Conservation (phyloP, 2,797 vertebrate genomes). For the Bovichtus diacanthus region DNA sequence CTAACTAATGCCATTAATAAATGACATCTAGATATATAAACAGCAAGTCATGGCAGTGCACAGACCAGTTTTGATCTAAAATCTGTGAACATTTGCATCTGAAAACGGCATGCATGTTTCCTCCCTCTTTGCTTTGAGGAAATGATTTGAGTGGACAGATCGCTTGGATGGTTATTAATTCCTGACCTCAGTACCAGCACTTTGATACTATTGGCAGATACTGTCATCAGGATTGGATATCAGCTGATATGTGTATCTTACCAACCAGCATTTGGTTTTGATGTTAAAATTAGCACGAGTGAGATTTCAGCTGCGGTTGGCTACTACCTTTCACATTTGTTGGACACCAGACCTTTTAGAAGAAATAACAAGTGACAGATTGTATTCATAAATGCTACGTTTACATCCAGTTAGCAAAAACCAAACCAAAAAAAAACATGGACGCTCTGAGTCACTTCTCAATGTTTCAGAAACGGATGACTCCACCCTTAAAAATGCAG, state of each 20-base stretch:
- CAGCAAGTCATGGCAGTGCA: constrained; percentile 78
- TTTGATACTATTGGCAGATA: constrained; percentile 16
- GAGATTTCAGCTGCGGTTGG: constrained; percentile 23
- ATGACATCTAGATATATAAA: constrained; percentile 61
- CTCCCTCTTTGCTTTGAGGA: constrained; percentile 22
- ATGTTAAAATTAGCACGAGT: constrained; percentile 25
- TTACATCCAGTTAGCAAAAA: not conserved
- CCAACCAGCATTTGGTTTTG: constrained; percentile 27
- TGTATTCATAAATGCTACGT: constrained; percentile 5
- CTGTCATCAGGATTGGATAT: constrained; percentile 9
- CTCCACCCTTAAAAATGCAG: not conserved
- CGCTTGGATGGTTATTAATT: not conserved
- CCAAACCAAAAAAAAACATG: not conserved
- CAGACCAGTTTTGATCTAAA: constrained; percentile 70
- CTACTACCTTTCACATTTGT: constrained; percentile 17
- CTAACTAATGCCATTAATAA: constrained; percentile 52
- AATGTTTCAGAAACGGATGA: not conserved
- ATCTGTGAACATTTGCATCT: constrained; percentile 62
- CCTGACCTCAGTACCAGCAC: not conserved
- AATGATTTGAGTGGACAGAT: constrained; percentile 19
- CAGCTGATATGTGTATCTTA: constrained; percentile 6
- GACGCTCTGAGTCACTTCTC: not conserved
- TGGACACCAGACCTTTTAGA: constrained; percentile 25
- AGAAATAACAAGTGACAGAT: constrained; percentile 20
- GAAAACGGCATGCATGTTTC: constrained; percentile 47